A percentile compares a stretch with the other conserved stretches of the same genome.
These are phyloP conservation scores for Trichechus manatus DNA, from an alignment of 2,113 vertebrate species.

Conservation along the genomic window DNA sequence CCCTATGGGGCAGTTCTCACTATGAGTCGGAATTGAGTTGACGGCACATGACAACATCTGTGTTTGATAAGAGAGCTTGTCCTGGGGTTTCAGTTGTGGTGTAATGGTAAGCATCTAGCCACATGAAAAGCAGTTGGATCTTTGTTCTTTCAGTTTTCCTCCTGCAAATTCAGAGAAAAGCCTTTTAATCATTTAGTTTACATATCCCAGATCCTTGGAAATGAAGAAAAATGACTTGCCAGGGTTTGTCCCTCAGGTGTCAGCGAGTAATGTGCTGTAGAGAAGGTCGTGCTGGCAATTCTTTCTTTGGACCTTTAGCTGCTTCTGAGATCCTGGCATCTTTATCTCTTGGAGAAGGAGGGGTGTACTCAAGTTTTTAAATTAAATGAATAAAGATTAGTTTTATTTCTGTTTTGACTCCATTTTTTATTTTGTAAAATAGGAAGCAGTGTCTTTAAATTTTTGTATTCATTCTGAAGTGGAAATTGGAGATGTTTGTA, in stretches of 20 bases:
- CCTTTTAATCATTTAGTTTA: slow-evolving; percentile 75
- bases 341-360: neutral
- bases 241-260: slow-evolving; percentile 18
- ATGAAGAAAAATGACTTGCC: slow-evolving; percentile 3
- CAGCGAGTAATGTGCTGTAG: neutral
- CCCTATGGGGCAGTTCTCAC: too few species aligned
- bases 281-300: neutral
- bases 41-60: neutral
- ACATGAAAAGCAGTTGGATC: slow-evolving; percentile 42
- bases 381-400: slow-evolving; percentile 49
- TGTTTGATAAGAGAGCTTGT: neutral
- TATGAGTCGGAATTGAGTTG: too few species aligned
- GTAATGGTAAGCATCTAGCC: neutral
- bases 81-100: slow-evolving; percentile 13
- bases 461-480: slow-evolving; percentile 44
- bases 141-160: slow-evolving; percentile 50
- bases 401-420: slow-evolving; percentile 7
- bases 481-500: slow-evolving; percentile 44
- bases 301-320: neutral
- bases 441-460: slow-evolving; percentile 42
- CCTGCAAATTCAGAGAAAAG: slow-evolving; percentile 53
- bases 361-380: neutral
- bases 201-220: slow-evolving; percentile 58
- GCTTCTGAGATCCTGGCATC: neutral
- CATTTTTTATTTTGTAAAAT: slow-evolving; percentile 50